Conservation (phyloP, 2,797 vertebrate species). For the Lagodon rhomboides region DNA sequence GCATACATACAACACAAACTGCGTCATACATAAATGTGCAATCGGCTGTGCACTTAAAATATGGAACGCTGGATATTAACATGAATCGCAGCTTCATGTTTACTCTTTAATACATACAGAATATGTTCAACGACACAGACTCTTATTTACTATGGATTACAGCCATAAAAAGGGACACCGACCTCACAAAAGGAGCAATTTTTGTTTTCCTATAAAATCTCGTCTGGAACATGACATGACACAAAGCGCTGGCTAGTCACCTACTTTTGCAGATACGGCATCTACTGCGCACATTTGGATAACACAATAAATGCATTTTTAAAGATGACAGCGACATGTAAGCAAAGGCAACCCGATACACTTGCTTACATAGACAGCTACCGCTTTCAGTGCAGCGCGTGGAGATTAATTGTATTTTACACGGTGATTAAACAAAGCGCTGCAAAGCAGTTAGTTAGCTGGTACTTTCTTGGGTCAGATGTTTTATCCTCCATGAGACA, state of each 20-base stretch:
- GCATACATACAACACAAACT: conserved; percentile 90
- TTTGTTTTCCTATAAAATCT: conserved; percentile 81
- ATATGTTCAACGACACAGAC: conserved; percentile 84
- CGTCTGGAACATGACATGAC: conserved; percentile 76
- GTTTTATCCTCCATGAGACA: conserved; percentile 26
- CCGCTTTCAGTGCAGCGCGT: conserved; percentile 58
- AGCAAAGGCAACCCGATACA: conserved; percentile 58
- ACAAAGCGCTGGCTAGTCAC: conserved; percentile 78
- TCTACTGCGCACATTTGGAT: conserved; percentile 77
- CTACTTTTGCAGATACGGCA: conserved; percentile 70
- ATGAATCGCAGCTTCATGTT: conserved; percentile 79
- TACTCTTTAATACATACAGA: conserved; percentile 82
- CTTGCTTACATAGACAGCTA: conserved; percentile 63
- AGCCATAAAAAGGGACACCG: conserved; percentile 82
- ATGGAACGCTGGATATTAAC: conserved; percentile 83
- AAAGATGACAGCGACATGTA: conserved; percentile 71
- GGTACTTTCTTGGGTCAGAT: conserved; percentile 42
- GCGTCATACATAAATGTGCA: conserved; percentile 88
- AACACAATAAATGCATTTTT: conserved; percentile 73
- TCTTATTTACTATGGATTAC: conserved; percentile 81
- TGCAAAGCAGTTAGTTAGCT: conserved; percentile 50
- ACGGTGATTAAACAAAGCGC: conserved; percentile 54
- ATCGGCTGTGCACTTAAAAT: conserved; percentile 85
- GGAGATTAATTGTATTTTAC: conserved; percentile 41
- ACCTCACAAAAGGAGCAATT: conserved; percentile 82